A percentile compares a stretch with the other conserved stretches of the same genome.
Evolutionary conservation across 2,888 invertebrate genomes (phyloP).

Genomic region (Celastrina argiolus): DNA sequence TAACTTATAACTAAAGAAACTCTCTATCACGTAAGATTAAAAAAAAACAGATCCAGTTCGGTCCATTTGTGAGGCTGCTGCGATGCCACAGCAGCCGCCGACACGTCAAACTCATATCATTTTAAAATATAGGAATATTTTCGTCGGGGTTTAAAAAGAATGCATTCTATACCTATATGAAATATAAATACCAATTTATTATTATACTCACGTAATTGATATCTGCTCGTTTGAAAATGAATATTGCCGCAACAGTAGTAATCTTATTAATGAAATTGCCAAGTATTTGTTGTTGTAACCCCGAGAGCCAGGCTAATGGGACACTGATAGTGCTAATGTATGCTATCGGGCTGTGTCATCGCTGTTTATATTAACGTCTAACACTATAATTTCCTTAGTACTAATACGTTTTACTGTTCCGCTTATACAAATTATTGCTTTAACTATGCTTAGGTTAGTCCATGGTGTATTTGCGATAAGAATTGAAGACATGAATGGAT

Average conservation of each 20-base stretch:
- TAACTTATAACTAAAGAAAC: too few species aligned
- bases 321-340: slow-evolving; percentile 4
- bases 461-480: background rate
- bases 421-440: background rate
- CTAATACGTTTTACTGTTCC: background rate
- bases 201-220: background rate
- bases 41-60: too few species aligned
- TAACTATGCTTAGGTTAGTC: background rate
- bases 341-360: background rate
- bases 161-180: too few species aligned
- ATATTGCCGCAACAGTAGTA: background rate
- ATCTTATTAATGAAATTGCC: background rate
- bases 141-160: too few species aligned
- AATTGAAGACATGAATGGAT: too few species aligned
- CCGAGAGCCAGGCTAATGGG: background rate
- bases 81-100: too few species aligned
- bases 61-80: too few species aligned
- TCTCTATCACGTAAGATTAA: too few species aligned
- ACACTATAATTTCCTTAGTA: background rate
- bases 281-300: background rate
- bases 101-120: too few species aligned
- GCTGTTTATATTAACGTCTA: slow-evolving; percentile 7
- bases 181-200: too few species aligned
- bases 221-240: background rate
- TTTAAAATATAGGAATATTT: too few species aligned